These are phyloP conservation scores for Vombatus ursinus DNA, from an alignment of 2,113 vertebrate species.

Conservation along the genomic window DNA sequence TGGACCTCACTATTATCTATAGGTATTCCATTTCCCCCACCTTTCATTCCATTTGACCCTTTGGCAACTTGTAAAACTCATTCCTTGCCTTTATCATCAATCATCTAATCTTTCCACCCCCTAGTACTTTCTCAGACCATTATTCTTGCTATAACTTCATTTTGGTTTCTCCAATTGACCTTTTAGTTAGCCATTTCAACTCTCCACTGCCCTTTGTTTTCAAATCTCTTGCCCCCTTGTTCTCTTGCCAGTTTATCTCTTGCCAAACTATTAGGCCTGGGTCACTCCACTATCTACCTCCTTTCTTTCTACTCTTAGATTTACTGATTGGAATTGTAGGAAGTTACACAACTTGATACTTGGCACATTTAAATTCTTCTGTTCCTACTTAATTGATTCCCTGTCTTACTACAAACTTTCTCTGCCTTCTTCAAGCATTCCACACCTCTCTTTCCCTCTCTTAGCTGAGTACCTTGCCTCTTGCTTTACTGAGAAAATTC, in stretches of 20 bases:
- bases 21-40: neutral
- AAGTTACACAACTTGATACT: neutral
- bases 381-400: neutral
- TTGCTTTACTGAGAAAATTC: neutral
- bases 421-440: neutral
- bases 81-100: neutral
- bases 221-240: neutral
- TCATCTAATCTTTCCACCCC: neutral
- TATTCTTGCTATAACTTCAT: neutral
- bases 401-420: neutral
- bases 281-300: neutral
- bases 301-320: neutral
- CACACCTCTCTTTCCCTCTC: neutral
- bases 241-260: neutral
- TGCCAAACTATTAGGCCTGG: neutral
- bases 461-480: neutral
- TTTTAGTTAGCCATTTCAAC: neutral
- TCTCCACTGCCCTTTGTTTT: neutral
- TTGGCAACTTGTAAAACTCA: neutral
- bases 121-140: neutral
- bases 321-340: neutral
- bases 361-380: neutral
- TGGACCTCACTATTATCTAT: neutral
- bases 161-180: neutral
- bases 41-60: neutral